A percentile compares a stretch with the other conserved stretches of the same genome.
These are phyloP conservation scores for Thaleichthys pacificus DNA, from an alignment of 2,797 vertebrate species.

Conservation along the genomic window DNA sequence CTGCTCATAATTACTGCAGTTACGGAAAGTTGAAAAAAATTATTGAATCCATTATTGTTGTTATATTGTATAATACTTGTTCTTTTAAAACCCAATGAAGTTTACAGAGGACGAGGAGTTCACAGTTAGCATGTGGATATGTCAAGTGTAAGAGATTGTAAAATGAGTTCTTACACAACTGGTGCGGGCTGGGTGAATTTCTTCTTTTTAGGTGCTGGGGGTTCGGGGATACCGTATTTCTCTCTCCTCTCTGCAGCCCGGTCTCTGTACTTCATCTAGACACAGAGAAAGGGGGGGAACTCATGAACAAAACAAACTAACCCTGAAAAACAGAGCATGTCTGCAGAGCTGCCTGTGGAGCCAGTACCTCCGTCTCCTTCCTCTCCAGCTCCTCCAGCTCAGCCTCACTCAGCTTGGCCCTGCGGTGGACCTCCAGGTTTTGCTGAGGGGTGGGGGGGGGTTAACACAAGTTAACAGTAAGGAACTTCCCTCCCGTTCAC, in stretches of 20 bases:
- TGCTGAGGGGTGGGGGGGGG: constrained; percentile 72
- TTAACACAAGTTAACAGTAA: background rate
- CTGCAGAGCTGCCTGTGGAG: background rate
- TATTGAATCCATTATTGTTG: background rate
- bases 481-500: background rate
- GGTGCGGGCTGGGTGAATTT: constrained; percentile 87
- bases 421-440: constrained; percentile 93
- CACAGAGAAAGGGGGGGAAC: constrained; percentile 1
- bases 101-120: background rate
- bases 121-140: background rate
- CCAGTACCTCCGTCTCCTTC: constrained; percentile 90
- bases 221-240: constrained; percentile 97
- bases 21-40: constrained; percentile 3
- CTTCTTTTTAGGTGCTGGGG: constrained; percentile 94
- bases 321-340: background rate
- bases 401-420: constrained; percentile 87
- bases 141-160: background rate
- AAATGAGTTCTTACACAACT: constrained; percentile 77
- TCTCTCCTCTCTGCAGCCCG: constrained; percentile 94
- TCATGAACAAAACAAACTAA: background rate
- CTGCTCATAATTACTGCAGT: constrained; percentile 92
- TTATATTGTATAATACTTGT: background rate
- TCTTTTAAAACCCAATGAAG: background rate
- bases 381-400: constrained; percentile 94
- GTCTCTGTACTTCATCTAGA: constrained; percentile 95